phyloP scores from a whole-genome alignment of 2,888 invertebrate species.

The Trissoscelio sp. region DNA sequence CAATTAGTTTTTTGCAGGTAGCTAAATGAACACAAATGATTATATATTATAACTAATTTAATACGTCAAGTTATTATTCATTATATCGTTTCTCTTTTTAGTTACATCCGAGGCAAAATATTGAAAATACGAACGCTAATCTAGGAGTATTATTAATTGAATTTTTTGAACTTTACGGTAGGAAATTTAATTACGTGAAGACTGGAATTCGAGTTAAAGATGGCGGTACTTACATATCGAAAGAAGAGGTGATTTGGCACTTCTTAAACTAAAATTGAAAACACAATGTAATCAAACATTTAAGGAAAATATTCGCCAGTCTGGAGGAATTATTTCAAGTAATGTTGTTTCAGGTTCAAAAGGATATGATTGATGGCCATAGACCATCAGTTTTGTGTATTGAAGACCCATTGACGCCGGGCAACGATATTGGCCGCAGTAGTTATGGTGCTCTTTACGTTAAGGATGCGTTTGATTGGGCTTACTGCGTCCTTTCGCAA shows the following conservation, averaged over 20 bases:
- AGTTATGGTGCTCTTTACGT: constrained; percentile 96
- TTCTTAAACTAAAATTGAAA: too few species aligned
- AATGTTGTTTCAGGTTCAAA: constrained; percentile 88
- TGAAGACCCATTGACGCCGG: constrained; percentile 98
- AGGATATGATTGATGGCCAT: constrained; percentile 97
- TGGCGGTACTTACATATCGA: constrained; percentile 96
- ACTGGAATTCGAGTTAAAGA: constrained; percentile 97
- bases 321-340: too few species aligned
- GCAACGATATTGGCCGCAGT: constrained; percentile 98
- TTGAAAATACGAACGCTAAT: constrained; percentile 87
- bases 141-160: constrained; percentile 97
- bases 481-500: constrained; percentile 92
- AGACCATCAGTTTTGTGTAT: constrained; percentile 97
- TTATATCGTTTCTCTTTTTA: constrained; percentile 85
- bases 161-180: constrained; percentile 98
- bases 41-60: too few species aligned
- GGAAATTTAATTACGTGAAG: constrained; percentile 97
- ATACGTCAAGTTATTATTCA: too few species aligned
- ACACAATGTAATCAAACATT: too few species aligned
- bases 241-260: constrained; percentile 91
- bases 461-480: constrained; percentile 98
- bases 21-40: too few species aligned
- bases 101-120: constrained; percentile 94
- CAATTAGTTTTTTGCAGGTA: constrained; percentile 97
- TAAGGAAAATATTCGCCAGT: too few species aligned